These are phyloP conservation scores for Oscheius sp. DNA, from an alignment of 2,888 invertebrate species.

Conservation along the genomic window DNA sequence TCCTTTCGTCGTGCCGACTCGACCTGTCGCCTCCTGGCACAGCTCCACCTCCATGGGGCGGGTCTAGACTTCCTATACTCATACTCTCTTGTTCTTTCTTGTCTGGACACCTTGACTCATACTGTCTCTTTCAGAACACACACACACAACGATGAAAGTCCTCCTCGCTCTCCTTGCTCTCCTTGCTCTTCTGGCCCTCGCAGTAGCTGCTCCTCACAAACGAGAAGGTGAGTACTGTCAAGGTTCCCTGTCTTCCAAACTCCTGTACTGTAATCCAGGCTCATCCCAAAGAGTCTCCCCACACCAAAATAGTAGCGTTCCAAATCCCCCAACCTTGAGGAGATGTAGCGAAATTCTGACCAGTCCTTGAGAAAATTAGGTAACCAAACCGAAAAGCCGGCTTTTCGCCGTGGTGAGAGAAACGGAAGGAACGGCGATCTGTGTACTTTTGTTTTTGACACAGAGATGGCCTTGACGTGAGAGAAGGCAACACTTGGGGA, in stretches of 20 bases:
- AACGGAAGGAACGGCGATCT: neutral
- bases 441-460: constrained; percentile 27
- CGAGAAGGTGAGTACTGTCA: constrained; percentile 6
- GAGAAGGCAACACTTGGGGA: neutral
- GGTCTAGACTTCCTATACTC: neutral
- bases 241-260: no score
- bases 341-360: no score
- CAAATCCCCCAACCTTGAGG: no score
- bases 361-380: constrained; percentile 24
- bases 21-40: constrained; percentile 27
- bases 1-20: constrained; percentile 26
- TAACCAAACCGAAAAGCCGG: constrained; percentile 11
- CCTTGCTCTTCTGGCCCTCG: neutral
- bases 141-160: constrained; percentile 10
- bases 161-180: neutral
- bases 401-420: neutral
- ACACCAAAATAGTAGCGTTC: no score
- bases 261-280: no score
- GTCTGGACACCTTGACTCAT: neutral
- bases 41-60: neutral
- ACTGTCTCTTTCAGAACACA: neutral
- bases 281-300: no score
- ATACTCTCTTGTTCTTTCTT: neutral
- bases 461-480: constrained; percentile 11
- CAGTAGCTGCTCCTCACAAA: constrained; percentile 14